These are phyloP conservation scores for Hypanus sabinus DNA, from an alignment of 2,113 vertebrate genomes.

Conservation along the genomic window DNA sequence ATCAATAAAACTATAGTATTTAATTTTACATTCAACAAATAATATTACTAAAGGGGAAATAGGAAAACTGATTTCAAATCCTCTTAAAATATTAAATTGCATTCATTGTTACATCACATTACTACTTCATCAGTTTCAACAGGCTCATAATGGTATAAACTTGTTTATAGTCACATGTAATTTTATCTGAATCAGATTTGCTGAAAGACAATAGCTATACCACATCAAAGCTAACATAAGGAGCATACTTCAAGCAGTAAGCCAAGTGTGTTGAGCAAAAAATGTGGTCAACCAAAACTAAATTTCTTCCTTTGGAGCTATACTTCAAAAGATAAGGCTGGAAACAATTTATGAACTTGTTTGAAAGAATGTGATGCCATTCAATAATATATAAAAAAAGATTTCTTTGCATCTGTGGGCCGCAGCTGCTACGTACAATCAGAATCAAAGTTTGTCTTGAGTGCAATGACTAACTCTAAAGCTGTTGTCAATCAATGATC, in stretches of 20 bases:
- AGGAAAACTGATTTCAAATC: constrained; percentile 4
- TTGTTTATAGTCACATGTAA: neutral
- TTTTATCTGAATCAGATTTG: constrained; percentile 4
- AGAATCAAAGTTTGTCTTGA: neutral
- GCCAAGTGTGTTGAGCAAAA: neutral
- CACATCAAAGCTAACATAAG: neutral
- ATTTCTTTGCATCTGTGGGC: constrained; percentile 3
- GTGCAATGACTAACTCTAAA: constrained; percentile 25
- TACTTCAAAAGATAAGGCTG: constrained; percentile 1
- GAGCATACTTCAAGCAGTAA: neutral
- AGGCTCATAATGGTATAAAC: neutral
- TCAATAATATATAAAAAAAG: neutral
- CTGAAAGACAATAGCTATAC: neutral
- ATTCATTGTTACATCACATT: neutral
- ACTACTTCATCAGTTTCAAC: neutral
- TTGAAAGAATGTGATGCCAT: neutral
- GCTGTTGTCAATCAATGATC: constrained; percentile 10
- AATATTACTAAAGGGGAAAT: neutral
- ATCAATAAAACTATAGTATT: neutral
- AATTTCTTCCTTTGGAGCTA: neutral
- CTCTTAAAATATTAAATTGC: neutral
- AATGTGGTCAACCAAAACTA: neutral
- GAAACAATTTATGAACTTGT: neutral
- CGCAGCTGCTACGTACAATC: constrained; percentile 13
- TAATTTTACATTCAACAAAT: neutral